These are phyloP conservation scores for Scarus forsteni DNA, from an alignment of 2,797 vertebrate genomes.

Conservation along the genomic window DNA sequence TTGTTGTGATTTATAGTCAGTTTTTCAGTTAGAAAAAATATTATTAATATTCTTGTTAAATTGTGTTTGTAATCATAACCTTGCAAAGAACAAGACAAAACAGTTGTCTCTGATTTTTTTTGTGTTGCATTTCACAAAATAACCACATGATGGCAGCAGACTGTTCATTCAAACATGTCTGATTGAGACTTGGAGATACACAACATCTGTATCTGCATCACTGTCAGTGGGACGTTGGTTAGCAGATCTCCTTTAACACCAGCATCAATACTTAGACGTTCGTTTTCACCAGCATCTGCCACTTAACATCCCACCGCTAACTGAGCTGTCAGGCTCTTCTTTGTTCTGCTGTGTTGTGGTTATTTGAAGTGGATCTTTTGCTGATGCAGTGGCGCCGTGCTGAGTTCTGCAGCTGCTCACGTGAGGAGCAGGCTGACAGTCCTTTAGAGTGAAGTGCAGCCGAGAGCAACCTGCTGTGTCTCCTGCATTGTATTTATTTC, in stretches of 20 bases:
- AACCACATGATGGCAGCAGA: conserved; percentile 71
- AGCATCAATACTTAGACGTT: background rate
- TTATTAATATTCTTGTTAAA: no score
- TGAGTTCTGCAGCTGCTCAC: conserved; percentile 64
- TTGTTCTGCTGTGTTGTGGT: background rate
- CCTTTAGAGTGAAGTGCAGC: conserved; percentile 16
- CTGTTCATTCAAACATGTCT: background rate
- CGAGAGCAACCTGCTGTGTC: conserved; percentile 31
- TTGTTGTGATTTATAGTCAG: no score
- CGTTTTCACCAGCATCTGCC: background rate
- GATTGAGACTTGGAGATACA: background rate
- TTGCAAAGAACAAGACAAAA: no score
- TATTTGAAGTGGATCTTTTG: conserved; percentile 29
- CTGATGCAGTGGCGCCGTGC: conserved; percentile 54
- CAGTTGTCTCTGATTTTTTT: no score
- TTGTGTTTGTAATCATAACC: no score
- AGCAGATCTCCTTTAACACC: conserved; percentile 4
- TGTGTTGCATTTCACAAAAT: background rate
- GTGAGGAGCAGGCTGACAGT: conserved; percentile 38
- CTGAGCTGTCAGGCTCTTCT: conserved; percentile 11
- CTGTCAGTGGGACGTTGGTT: background rate
- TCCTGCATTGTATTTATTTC: conserved; percentile 8
- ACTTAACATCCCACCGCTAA: conserved; percentile 7
- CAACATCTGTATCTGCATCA: background rate
- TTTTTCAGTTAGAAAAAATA: no score